These are phyloP conservation scores for Urosaurus nigricauda DNA, from an alignment of 2,797 vertebrate genomes.

Conservation along the genomic window DNA sequence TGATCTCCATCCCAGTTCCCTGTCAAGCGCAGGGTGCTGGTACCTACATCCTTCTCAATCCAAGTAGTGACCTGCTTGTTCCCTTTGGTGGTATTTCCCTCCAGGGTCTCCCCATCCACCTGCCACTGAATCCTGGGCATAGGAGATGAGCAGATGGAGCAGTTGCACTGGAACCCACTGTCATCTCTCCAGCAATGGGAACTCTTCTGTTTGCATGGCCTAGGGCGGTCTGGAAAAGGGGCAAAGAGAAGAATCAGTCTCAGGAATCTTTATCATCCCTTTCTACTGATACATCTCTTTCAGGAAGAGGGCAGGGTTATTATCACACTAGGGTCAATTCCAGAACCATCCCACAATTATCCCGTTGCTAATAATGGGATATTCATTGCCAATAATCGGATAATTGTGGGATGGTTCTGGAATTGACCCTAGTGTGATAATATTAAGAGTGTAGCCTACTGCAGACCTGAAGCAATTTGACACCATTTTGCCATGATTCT, in stretches of 20 bases:
- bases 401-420: too few relatives aligned
- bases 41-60: background rate
- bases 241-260: background rate
- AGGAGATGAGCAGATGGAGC: slow-evolving; percentile 28
- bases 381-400: too few relatives aligned
- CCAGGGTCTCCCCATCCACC: slow-evolving; percentile 27
- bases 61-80: slow-evolving; percentile 4
- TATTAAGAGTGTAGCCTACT: too few relatives aligned
- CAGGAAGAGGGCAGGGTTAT: too few relatives aligned
- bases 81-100: background rate
- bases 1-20: slow-evolving; percentile 11
- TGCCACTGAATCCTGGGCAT: slow-evolving; percentile 45
- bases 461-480: too few relatives aligned
- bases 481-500: too few relatives aligned
- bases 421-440: too few relatives aligned
- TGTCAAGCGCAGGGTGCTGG: slow-evolving; percentile 29
- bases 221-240: slow-evolving; percentile 1
- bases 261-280: background rate
- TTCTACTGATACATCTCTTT: background rate
- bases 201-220: background rate
- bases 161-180: slow-evolving; percentile 35
- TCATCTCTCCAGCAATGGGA: slow-evolving; percentile 10
- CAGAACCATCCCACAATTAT: too few relatives aligned
- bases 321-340: too few relatives aligned
- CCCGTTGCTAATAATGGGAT: too few relatives aligned